Evolutionary conservation across 2,888 invertebrate species (phyloP).

Genomic region (Rhingia campestris): DNA sequence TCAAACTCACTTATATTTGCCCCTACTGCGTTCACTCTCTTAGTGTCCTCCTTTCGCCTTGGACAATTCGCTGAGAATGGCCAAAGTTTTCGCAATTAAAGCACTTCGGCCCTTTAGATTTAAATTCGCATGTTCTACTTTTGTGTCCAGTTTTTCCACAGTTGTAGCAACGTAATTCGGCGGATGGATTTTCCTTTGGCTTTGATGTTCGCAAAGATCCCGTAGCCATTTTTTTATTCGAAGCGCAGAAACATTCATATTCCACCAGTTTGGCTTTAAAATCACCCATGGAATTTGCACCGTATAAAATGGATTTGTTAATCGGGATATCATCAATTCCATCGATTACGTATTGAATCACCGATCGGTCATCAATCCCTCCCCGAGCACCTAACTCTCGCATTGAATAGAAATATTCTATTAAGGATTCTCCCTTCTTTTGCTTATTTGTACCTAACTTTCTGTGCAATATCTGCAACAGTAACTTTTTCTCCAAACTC

Average conservation of each 20-base stretch:
- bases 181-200: too few relatives aligned
- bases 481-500: background rate
- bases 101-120: background rate
- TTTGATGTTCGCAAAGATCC: too few relatives aligned
- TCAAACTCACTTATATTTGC: background rate
- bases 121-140: too few relatives aligned
- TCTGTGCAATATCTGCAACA: background rate
- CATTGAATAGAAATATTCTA: background rate
- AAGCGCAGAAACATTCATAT: too few relatives aligned
- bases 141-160: background rate
- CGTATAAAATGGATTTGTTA: background rate
- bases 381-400: background rate
- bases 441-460: background rate
- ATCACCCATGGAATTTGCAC: background rate
- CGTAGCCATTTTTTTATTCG: too few relatives aligned
- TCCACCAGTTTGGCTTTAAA: too few relatives aligned
- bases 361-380: background rate
- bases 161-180: background rate
- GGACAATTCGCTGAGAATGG: constrained; percentile 2
- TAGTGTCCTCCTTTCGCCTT: too few relatives aligned
- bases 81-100: constrained; percentile 14
- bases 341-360: background rate
- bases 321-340: background rate
- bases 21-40: background rate
- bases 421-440: background rate